Base-by-base conservation (phyloP, 1,140 invertebrate genomes). In the Argopecten irradians region DNA sequence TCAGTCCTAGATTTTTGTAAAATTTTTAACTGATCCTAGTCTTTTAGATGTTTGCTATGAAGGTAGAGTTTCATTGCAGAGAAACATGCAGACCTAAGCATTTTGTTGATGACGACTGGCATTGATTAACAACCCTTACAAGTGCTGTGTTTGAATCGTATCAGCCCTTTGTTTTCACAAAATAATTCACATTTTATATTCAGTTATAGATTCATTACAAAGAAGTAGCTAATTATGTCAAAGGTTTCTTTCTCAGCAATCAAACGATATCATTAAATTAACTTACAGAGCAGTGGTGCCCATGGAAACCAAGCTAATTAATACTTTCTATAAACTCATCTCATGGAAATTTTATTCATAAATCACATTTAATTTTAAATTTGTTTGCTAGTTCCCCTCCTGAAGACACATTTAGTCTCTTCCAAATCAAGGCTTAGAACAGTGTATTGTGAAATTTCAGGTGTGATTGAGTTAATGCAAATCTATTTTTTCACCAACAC, bases 1-100 rank as follows among this genome's bases (percentile, higher is more conserved):
- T 71, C 22, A n/a, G 55, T 71, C 55, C 55, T 71, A 71, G 55
- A 71, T 71, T 71, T 71, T 71, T 71, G n/a, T 71, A 71, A 71
- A 71, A 71, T 71, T 71, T 71, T 8, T 28, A 71, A 71, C 55
- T 71, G 55, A 71, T 71, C 55, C n/a, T 28, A 11, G n/a, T 71
- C 55, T 71, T 71, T 71, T 28, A 71, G 55, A 71, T 71, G 55
- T 71, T 71, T 71, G 55, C 22, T 22, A 71, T 71, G 55, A 71
- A 71, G 28, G 55, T n/a, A 71, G 55, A n/a, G 22, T 71, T 71
- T 71, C 22, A 71, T 71, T 71, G n/a, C n/a, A 71, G 8, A 71
- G 28, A 71, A 71, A 71, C 55, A 71, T 71, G 55, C n/a, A 11
- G 28, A 71, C 2, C 22, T 71, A 71, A 71, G 55, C 55, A 71